A percentile compares a stretch with the other conserved stretches of the same genome.
These are phyloP conservation scores for Clitarchus hookeri DNA, from an alignment of 2,888 invertebrate species.

Conservation along the genomic window DNA sequence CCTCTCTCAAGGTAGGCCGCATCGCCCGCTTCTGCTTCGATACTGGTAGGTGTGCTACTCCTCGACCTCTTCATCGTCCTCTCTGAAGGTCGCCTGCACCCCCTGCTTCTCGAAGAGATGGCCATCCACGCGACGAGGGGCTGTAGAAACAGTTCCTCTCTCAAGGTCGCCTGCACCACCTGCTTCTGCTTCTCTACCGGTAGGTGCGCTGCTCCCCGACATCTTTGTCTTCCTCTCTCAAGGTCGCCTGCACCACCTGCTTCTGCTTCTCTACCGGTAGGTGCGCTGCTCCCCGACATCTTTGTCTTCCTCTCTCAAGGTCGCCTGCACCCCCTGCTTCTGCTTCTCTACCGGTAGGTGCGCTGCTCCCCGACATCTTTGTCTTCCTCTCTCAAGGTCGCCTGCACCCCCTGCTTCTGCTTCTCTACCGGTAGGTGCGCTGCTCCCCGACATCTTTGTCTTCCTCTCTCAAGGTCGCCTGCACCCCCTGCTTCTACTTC, in stretches of 20 bases:
- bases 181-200: neutral
- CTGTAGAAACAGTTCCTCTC: too few relatives aligned
- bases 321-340: neutral
- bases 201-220: neutral
- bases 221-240: neutral
- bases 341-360: neutral
- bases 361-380: neutral
- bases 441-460: neutral
- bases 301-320: conserved; percentile 2
- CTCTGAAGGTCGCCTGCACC: neutral
- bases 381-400: neutral
- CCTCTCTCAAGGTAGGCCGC: conserved; percentile 39
- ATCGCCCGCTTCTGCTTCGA: neutral
- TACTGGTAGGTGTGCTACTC: neutral
- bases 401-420: neutral
- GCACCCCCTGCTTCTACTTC: neutral
- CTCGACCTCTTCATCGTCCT: too few relatives aligned
- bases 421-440: neutral
- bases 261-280: neutral
- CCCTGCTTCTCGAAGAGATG: neutral
- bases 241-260: neutral
- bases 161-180: neutral
- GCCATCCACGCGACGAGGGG: too few relatives aligned
- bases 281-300: neutral
- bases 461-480: conserved; percentile 8